These are phyloP conservation scores for Pseudorhombus dupliciocellatus DNA, from an alignment of 2,113 vertebrate species.

Conservation along the genomic window DNA sequence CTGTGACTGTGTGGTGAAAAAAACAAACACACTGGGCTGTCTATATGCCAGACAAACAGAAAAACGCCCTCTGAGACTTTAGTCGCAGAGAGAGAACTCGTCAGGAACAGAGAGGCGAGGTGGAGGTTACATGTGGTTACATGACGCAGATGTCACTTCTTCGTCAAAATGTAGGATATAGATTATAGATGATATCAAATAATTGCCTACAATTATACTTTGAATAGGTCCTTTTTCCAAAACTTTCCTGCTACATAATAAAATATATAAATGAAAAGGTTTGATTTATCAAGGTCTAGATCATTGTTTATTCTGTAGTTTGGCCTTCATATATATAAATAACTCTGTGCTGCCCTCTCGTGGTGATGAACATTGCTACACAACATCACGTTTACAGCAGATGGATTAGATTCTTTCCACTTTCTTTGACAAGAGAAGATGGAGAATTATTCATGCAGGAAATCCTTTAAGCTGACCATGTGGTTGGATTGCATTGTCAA, in stretches of 20 bases:
- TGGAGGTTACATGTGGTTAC: not conserved
- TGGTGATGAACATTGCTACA: conserved; percentile 25
- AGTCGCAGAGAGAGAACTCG: not conserved
- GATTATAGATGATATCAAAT: no score
- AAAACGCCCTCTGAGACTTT: conserved; percentile 10
- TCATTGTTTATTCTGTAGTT: not conserved
- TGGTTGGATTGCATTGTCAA: no score
- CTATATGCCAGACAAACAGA: conserved; percentile 4
- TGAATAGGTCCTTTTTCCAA: no score
- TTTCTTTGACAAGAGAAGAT: no score
- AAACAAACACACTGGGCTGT: not conserved
- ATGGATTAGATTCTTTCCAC: no score
- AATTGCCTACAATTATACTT: no score
- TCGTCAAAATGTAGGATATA: no score
- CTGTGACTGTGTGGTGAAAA: conserved; percentile 2
- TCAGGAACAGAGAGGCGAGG: not conserved
- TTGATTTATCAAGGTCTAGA: not conserved
- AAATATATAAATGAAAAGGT: not conserved
- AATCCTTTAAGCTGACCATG: no score
- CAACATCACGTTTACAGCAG: no score
- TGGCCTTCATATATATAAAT: no score
- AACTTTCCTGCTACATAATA: not conserved
- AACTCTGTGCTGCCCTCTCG: conserved; percentile 47
- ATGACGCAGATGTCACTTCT: no score
- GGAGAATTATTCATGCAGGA: no score